Conservation (phyloP, 1,140 invertebrate species). For the Eciton burchellii region DNA sequence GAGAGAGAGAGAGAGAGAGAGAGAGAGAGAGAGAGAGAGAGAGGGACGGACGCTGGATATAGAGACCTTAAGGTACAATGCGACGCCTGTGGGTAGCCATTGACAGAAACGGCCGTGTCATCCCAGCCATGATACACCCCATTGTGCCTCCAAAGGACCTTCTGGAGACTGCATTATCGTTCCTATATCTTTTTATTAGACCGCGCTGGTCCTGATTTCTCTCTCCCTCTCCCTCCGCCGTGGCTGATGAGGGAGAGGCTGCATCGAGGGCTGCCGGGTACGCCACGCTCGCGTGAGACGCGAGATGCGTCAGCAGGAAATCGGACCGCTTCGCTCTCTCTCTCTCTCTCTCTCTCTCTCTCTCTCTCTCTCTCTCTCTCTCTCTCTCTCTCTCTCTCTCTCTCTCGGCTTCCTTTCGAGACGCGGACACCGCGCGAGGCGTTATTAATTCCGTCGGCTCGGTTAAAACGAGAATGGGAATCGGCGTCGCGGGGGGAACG, state of each 20-base stretch:
- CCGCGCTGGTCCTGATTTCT: constrained; percentile 68
- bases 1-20: too few species aligned
- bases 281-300: constrained; percentile 6
- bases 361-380: too few species aligned
- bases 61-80: constrained; percentile 73
- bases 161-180: constrained; percentile 76
- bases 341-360: too few species aligned
- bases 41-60: constrained; percentile 58
- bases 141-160: constrained; percentile 76
- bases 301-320: constrained; percentile 73
- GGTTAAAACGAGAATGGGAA: constrained; percentile 31
- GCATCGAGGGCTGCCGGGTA: constrained; percentile 43
- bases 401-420: constrained; percentile 51
- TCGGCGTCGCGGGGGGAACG: constrained; percentile 27
- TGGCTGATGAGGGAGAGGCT: neutral
- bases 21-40: too few species aligned
- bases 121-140: constrained; percentile 78
- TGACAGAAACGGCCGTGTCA: constrained; percentile 79
- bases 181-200: constrained; percentile 77
- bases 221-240: constrained; percentile 29
- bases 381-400: too few species aligned
- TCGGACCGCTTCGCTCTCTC: constrained; percentile 20
- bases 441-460: constrained; percentile 68
- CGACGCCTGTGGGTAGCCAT: constrained; percentile 75
- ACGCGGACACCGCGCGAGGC: constrained; percentile 38